Evolutionary conservation across 1,140 invertebrate genomes (phyloP).

Genomic region (Delia radicum): DNA sequence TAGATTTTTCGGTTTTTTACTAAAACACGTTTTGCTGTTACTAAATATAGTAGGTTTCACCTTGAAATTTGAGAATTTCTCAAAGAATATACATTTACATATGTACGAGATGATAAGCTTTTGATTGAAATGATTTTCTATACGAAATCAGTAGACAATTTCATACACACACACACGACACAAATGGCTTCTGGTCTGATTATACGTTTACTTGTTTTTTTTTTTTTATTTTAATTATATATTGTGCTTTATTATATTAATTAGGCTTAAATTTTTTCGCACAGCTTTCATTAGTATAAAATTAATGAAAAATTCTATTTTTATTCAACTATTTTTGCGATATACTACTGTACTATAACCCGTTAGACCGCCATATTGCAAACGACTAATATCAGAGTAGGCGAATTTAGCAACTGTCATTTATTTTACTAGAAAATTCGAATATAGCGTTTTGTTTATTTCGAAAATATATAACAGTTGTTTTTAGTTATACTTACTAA

Average conservation of each 20-base stretch:
- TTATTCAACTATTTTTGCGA: neutral
- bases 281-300: neutral
- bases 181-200: too few species aligned
- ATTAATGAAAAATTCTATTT: neutral
- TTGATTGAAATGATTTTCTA: too few species aligned
- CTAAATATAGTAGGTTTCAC: neutral
- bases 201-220: too few species aligned
- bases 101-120: too few species aligned
- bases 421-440: neutral
- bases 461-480: neutral
- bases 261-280: neutral
- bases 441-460: neutral
- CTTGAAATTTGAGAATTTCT: neutral
- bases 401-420: neutral
- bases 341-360: neutral
- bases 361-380: slow-evolving; percentile 23
- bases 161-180: too few species aligned
- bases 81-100: neutral
- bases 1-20: neutral
- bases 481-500: neutral
- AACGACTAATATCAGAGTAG: slow-evolving; percentile 4
- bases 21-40: neutral
- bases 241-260: too few species aligned
- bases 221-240: too few species aligned
- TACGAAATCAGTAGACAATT: too few species aligned